Base-by-base conservation (phyloP, 1,140 invertebrate genomes). In the Tetranychus cinnabarinus region DNA sequence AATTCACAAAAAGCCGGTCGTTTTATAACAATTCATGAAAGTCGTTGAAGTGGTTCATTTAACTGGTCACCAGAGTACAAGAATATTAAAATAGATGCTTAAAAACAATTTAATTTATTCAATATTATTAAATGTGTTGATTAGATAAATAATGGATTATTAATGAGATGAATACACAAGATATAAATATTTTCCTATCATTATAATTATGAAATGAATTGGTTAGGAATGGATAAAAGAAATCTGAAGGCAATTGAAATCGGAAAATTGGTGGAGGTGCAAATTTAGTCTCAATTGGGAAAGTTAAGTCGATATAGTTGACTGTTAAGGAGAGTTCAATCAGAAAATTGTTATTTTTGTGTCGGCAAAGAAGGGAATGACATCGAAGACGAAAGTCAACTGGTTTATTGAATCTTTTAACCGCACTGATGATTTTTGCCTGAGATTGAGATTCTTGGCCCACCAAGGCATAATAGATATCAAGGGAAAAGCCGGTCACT, bases 211-310 rank as follows among this genome's bases (percentile, higher is more conserved):
- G 23, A 13, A 56, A 15, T 23, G 7, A 48, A 59, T 36, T 63
- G n/a, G 39, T 56, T 10, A 68, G 61, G 68, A 83, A 82, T 37
- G 82, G 82, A 69, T 83, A 82, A 68, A 82, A 83, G 68, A 83
- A 84, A 68, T 83, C 81, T 59, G 76, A 73, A 2, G 81, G 81
- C 12, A 83, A 71, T 67, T 76, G 76, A 46, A 81, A 73, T 61
- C 80, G 75, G 60, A 81, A 73, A 55, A 77, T 75, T 45, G 81
- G 79, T 34, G 77, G 75, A 61, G 77, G 74, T 33, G 77, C 78
- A 66, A 78, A 78, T 56, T 75, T 71, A 50, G 72, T 74, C 31
- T 72, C 70, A 1, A 77, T 73, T 10, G 75, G 71, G 23, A 67
- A 70, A 0, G 78, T 79, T 12, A 77, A 70, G 66, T 82, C 80